Base-by-base conservation (phyloP, 92 coral and sea anemone genomes). In the Epizoanthus rinbou region DNA sequence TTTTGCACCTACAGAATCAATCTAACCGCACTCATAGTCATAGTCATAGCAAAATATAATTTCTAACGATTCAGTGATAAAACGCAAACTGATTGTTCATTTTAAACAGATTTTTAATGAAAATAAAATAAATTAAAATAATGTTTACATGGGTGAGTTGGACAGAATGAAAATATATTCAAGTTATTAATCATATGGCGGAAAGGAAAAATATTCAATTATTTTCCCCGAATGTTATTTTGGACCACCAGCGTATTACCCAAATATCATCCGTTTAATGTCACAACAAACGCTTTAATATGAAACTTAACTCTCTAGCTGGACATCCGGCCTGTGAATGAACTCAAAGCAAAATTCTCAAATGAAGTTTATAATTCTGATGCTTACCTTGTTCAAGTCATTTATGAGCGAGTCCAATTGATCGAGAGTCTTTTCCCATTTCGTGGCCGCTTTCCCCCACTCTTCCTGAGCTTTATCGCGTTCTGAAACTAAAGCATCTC, bases 401-500 rank as follows among this genome's bases (percentile, higher is more conserved):
- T 88, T 96, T 86, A 96, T 91, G 33, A 96, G 69, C 21, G 97
- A 91, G 75, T 96, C 99, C 70, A 94, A 85, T 41, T 96, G 99
- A 84, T 96, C 99, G 73, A 96, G 73, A 22, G 98, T 96, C 4
- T 88, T 96, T 70, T 96, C 99, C 99, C 99, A 96, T 80, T 96
- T 96, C 31, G 94, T 84, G 4, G 98, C 95, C 6, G 99, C 99
- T 74, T 90, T 93, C 2, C 98, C 99, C 99, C 99, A 96, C 65
- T 96, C 99, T 81, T 96, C 98, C 31, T 94, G 87, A 13, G 99
- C 99, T 28, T 91, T 84, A 64, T 96, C 99, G 37, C 97, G 81
- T 41, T 96, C 99, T 41, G 80, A 63, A 8, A 94, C 86, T 9
- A 95, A 82, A 63, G 89, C 92, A 73, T 96, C 93, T 33, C 98